Evolutionary conservation across 2,113 vertebrate species (phyloP), one percentile per base, ranked within the genome.

Genomic region (Brevimyrus niger): DNA sequence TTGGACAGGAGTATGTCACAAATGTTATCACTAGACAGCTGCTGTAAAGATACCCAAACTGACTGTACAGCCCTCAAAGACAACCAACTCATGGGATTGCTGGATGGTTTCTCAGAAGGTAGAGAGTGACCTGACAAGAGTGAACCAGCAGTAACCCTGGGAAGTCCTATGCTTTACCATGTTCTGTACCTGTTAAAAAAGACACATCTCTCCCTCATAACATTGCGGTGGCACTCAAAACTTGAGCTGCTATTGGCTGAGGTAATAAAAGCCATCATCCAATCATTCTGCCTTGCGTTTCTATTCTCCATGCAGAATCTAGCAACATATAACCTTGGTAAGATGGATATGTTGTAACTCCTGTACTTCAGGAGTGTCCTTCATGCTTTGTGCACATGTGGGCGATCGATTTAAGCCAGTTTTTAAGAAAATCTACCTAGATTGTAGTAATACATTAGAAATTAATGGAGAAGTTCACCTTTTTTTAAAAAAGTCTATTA

Each of bases 381-480:
- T 80, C 73, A 42, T 80, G 73, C 73, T 38, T 35, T 42, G 15
- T 38, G 15, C 6, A 80, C 15, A 80, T 80, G 73, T 42, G 73
- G 31, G 15, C 1, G 6, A 19, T 80, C 73, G 42, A 42, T 80
- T 17, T 42, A 38, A 15, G 31, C 73, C 35, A 80, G 35, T 80
- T 42, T 35, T 80, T 3, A 80, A 35, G 73, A 42, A 80, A 42
- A 80, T 44, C 38, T 84, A 84, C 44, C 82, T n/a, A 84, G 44
- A 23, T 84, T 84, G 21, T n/a, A 47, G 7, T 21, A 47, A 44
- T 46, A n/a, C 44, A 44, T 84, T 23, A 10, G 23, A 47, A 21
- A 84, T 84, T 84, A 47, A 47, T 84, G 82, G 82, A 47, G 44
- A 84, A 44, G 42, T 84, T 44, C 82, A 80, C 73, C 73, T 80